Evolutionary conservation across 1,140 invertebrate species (phyloP).

Genomic region (Tetramorium alpestre): DNA sequence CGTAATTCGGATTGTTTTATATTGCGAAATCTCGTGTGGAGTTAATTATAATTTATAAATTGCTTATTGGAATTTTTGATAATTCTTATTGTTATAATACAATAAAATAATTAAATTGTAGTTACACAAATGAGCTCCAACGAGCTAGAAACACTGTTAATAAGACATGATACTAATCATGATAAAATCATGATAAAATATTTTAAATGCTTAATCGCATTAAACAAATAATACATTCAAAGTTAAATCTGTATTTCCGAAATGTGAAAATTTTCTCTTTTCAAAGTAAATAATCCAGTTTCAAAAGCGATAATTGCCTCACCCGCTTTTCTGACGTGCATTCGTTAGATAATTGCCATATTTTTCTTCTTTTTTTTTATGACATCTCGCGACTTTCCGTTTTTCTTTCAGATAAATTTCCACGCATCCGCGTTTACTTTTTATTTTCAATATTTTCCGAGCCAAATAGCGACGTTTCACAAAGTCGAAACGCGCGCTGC

Average conservation of each 20-base stretch:
- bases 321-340: background rate
- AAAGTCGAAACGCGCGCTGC: conserved; percentile 41
- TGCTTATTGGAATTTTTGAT: background rate
- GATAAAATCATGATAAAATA: background rate
- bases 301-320: background rate
- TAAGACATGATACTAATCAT: background rate
- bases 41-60: conserved; percentile 12
- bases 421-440: background rate
- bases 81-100: background rate
- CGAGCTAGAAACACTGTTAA: background rate
- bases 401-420: background rate
- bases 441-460: conserved; percentile 20
- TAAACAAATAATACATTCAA: background rate
- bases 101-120: background rate
- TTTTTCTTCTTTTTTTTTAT: background rate
- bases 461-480: conserved; percentile 14
- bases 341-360: background rate
- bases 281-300: background rate
- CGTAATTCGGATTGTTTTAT: background rate
- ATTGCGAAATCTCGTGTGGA: background rate
- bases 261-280: background rate
- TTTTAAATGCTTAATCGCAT: background rate
- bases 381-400: no score
- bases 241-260: background rate
- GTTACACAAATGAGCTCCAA: background rate